Evolutionary conservation across 2,888 invertebrate species (phyloP), one percentile per base, ranked within the genome.

Genomic region (Oligia fasciuncula): DNA sequence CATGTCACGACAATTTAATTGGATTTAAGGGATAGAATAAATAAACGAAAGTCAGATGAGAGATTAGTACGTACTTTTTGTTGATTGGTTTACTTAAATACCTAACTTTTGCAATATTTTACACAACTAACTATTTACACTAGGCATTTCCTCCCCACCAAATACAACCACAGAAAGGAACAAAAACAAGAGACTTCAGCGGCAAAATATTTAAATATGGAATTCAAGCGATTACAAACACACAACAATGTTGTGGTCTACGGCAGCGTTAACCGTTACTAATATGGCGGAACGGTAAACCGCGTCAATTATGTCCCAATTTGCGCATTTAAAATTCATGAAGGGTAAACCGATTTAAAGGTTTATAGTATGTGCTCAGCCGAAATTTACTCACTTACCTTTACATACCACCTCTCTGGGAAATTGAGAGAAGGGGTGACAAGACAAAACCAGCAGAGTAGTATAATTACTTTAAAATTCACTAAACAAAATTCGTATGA

Each of bases 271-370:
- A 90, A 84, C 83, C 85, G 84, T 82, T 86, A 80, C 90, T 88
- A 89, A 90, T 90, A 89, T 88, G 90, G 89, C 83, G 83, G 76
- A 82, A 81, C 87, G 87, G 87, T 82, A 85, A 85, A 88, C 89
- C 89, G 76, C 89, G 83, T 83, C 89, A 89, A 88, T 88, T 89
- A 88, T 85, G 87, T 87, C 79, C 82, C 87, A 87, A 85, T 89
- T 89, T 81, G 72, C 73, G 80, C 74, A 85, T 89, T 88, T 87
- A 89, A 88, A 88, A 87, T 88, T 85, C 83, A 88, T 88, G 87
- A 85, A 79, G 87, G 85, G 81, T 82, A 85, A 83, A 87, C 80
- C 87, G 67, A 89, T 81, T 88, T 80, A 83, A 88, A 87, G 76
- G 78, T 77, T 79, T 82, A 77, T 84, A 80, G 84, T 75, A 63